These are phyloP conservation scores for Epinotia demarniana DNA, from an alignment of 2,888 invertebrate genomes.

Conservation along the genomic window DNA sequence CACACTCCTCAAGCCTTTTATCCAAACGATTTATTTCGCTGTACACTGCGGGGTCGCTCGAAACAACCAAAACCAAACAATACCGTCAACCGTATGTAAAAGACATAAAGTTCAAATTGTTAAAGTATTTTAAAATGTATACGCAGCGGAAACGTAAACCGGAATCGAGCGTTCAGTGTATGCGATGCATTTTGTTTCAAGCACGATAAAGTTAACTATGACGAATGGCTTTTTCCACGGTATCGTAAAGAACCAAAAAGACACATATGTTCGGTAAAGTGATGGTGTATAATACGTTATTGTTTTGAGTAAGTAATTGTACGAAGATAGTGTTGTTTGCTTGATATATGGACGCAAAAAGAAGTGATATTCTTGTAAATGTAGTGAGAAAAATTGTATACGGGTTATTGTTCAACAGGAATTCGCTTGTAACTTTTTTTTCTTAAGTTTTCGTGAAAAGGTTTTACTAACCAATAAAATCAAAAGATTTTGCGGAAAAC, in stretches of 20 bases:
- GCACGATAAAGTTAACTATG: conserved; percentile 38
- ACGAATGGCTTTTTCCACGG: conserved; percentile 22
- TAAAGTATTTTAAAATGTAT: not conserved
- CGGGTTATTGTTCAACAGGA: conserved; percentile 8
- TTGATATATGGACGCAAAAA: conserved; percentile 19
- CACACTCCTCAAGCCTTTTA: conserved; percentile 33
- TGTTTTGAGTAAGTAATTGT: conserved; percentile 14
- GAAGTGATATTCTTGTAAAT: conserved; percentile 13
- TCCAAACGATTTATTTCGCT: conserved; percentile 34
- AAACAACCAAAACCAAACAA: not conserved
- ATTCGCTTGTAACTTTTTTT: not conserved
- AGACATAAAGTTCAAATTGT: not conserved
- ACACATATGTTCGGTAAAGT: not conserved
- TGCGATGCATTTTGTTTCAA: conserved; percentile 34
- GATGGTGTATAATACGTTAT: not conserved
- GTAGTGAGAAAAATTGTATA: conserved; percentile 3
- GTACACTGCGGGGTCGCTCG: conserved; percentile 21
- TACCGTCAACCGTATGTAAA: not conserved
- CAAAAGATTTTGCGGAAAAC: too few species aligned
- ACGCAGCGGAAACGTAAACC: conserved; percentile 22
- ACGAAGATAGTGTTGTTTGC: conserved; percentile 17
- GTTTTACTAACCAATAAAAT: too few species aligned
- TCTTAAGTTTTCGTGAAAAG: too few species aligned
- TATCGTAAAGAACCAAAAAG: not conserved
- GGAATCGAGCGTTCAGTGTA: conserved; percentile 35